These are phyloP conservation scores for Cyclargus thomasi DNA, from an alignment of 1,140 invertebrate species.

Conservation along the genomic window DNA sequence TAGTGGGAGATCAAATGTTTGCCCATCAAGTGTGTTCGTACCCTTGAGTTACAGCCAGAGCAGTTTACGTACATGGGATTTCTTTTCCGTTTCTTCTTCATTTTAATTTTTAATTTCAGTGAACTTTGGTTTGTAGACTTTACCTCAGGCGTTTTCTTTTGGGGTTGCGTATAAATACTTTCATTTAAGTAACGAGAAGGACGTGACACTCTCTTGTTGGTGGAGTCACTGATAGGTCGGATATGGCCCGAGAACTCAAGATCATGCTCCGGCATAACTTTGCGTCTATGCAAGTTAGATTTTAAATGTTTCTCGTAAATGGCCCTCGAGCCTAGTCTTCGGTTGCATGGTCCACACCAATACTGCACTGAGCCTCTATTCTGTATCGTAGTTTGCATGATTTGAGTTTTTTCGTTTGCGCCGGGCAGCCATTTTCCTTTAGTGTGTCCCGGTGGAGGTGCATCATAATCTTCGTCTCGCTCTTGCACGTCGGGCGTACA, in stretches of 20 bases:
- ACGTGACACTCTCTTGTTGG: conserved; percentile 49
- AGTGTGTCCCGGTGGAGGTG: conserved; percentile 81
- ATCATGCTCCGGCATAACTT: conserved; percentile 80
- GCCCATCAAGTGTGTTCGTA: conserved; percentile 82
- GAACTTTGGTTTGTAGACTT: conserved; percentile 35
- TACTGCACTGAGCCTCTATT: conserved; percentile 77
- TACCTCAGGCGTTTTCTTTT: conserved; percentile 27
- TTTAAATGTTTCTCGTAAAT: conserved; percentile 85
- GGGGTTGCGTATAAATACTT: conserved; percentile 41
- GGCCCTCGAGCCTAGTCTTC: conserved; percentile 81
- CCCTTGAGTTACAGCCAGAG: conserved; percentile 81
- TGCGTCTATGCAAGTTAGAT: conserved; percentile 82
- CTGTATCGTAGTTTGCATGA: conserved; percentile 68
- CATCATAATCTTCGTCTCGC: conserved; percentile 65
- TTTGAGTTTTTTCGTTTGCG: conserved; percentile 74
- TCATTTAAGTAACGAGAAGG: conserved; percentile 52
- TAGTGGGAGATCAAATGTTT: conserved; percentile 90
- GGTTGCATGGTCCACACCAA: conserved; percentile 87
- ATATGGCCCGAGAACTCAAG: conserved; percentile 75
- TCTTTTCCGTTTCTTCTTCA: conserved; percentile 71
- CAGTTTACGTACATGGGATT: conserved; percentile 78
- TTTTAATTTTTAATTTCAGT: conserved; percentile 33
- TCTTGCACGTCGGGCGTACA: conserved; percentile 72
- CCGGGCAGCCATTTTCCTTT: conserved; percentile 87
- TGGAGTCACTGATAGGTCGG: conserved; percentile 45